Percentiles rank a stretch among this genome's conserved stretches.
Conservation (phyloP, 2,113 vertebrate genomes). For the Tachysurus vachellii region DNA sequence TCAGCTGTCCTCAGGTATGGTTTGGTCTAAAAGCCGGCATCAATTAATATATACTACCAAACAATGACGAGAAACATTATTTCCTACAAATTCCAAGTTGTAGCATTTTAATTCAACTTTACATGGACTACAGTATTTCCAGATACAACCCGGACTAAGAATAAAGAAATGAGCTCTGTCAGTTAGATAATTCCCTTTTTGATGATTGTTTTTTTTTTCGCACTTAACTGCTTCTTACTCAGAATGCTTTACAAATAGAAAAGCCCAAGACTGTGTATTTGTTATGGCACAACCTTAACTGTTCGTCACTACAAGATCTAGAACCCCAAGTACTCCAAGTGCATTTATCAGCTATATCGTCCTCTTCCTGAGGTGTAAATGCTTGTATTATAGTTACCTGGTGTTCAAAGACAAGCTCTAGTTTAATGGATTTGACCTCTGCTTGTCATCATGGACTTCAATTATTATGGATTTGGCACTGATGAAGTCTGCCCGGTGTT, state of each 20-base stretch:
- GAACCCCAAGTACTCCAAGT: background rate
- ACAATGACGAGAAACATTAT: background rate
- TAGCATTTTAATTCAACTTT: background rate
- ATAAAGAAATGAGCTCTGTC: background rate
- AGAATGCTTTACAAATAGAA: background rate
- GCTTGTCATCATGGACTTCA: background rate
- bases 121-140: background rate
- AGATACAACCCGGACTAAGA: background rate
- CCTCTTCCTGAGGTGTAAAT: background rate
- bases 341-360: background rate
- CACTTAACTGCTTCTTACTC: background rate
- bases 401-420: background rate
- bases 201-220: background rate
- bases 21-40: background rate
- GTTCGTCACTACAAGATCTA: background rate
- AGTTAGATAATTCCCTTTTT: background rate
- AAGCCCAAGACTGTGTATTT: background rate
- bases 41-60: background rate
- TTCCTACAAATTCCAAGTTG: background rate
- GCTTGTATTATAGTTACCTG: background rate
- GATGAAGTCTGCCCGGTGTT: background rate
- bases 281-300: background rate
- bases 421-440: background rate
- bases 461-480: background rate
- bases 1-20: background rate